These are phyloP conservation scores for Pygoscelis adeliae DNA, from an alignment of 2,113 vertebrate species.

Conservation along the genomic window DNA sequence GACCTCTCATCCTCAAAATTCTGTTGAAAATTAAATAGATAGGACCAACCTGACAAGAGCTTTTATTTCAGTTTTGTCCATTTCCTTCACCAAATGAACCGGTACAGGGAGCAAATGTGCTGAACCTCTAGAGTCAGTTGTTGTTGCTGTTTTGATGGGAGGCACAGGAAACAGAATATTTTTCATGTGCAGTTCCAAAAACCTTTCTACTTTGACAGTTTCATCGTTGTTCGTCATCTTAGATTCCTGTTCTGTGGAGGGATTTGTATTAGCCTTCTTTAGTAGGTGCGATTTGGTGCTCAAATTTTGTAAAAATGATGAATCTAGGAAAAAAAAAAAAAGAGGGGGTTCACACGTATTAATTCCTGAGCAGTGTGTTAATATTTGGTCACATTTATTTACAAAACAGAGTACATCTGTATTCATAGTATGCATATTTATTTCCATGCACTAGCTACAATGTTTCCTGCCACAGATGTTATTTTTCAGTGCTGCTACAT, in stretches of 20 bases:
- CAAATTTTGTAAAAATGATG: slow-evolving; percentile 30
- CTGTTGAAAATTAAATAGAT: not conserved
- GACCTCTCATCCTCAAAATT: not conserved
- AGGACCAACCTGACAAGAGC: slow-evolving; percentile 53
- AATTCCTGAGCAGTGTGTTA: not conserved
- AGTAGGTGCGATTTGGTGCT: not conserved
- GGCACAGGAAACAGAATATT: slow-evolving; percentile 70
- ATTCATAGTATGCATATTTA: not conserved
- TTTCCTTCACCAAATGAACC: slow-evolving; percentile 44
- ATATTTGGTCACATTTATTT: not conserved
- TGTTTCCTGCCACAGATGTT: not conserved
- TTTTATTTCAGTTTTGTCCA: slow-evolving; percentile 15
- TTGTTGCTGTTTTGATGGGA: slow-evolving; percentile 60
- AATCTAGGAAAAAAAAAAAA: slow-evolving; percentile 14
- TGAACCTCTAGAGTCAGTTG: slow-evolving; percentile 26
- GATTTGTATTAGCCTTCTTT: not conserved
- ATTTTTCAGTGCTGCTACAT: not conserved
- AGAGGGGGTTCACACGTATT: not conserved
- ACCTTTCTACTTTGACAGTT: slow-evolving; percentile 11
- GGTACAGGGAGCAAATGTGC: slow-evolving; percentile 49
- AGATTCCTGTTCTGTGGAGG: not conserved
- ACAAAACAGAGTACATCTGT: not conserved
- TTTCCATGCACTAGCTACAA: not conserved
- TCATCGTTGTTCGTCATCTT: not conserved
- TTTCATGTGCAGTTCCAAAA: slow-evolving; percentile 74